A percentile compares a stretch with the other conserved stretches of the same genome.
phyloP scores from a whole-genome alignment of 1,140 invertebrate species.

The Drosophila baimaii region DNA sequence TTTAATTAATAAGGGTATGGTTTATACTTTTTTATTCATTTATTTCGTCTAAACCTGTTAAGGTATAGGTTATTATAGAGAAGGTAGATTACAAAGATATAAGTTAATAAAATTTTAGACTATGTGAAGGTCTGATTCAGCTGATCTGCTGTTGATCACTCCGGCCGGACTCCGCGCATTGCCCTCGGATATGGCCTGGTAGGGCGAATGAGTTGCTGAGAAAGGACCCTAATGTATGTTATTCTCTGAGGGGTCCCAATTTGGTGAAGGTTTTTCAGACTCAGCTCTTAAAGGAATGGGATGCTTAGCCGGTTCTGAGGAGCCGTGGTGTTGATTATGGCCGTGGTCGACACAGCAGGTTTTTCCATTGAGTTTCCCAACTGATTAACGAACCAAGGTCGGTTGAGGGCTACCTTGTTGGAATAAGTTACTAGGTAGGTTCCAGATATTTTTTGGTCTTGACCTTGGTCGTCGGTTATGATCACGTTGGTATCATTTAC shows the following conservation, averaged over 20 bases:
- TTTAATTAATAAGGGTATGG: too few relatives aligned
- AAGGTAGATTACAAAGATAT: too few relatives aligned
- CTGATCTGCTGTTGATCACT: too few relatives aligned
- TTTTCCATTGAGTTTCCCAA: background rate
- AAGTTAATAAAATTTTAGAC: too few relatives aligned
- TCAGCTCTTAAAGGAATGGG: constrained; percentile 9
- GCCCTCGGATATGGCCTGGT: too few relatives aligned
- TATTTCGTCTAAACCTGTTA: too few relatives aligned
- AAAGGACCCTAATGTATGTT: background rate
- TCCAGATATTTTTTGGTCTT: background rate
- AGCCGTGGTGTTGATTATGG: background rate
- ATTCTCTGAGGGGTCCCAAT: constrained; percentile 2
- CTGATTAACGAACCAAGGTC: background rate
- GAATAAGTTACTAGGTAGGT: constrained; percentile 10
- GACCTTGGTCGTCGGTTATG: background rate
- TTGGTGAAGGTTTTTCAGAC: constrained; percentile 3
- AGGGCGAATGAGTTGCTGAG: background rate
- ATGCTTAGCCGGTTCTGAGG: background rate
- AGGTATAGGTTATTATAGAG: too few relatives aligned
- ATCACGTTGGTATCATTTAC: constrained; percentile 6
- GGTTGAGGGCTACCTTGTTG: background rate
- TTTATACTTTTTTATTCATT: too few relatives aligned
- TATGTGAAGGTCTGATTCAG: too few relatives aligned
- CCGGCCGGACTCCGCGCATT: too few relatives aligned
- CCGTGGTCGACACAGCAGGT: background rate